Evolutionary conservation across 2,113 vertebrate species (phyloP).

Genomic region (Castor canadensis): DNA sequence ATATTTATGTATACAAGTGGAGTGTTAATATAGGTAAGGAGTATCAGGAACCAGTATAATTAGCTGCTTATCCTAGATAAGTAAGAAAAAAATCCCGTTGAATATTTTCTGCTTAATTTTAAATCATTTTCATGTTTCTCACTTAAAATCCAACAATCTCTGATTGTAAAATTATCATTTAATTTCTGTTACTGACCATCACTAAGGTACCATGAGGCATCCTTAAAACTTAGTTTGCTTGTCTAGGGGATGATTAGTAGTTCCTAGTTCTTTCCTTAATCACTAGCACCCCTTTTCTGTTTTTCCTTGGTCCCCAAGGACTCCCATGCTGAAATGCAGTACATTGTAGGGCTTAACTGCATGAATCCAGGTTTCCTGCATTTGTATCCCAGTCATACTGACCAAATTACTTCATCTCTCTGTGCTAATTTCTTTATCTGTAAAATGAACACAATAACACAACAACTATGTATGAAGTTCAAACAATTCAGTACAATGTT

Average conservation of each 20-base stretch:
- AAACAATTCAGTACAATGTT: neutral
- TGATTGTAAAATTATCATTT: neutral
- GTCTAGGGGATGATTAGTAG: neutral
- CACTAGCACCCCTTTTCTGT: neutral
- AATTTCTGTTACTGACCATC: neutral
- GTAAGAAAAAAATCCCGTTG: neutral
- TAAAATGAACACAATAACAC: neutral
- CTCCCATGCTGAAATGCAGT: neutral
- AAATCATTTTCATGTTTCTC: neutral
- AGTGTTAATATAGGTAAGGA: neutral
- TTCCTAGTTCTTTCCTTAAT: neutral
- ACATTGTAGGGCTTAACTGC: neutral
- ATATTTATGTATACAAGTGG: neutral
- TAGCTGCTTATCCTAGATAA: neutral
- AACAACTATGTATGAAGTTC: neutral
- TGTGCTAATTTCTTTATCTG: neutral
- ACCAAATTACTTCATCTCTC: neutral
- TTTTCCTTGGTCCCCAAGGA: neutral
- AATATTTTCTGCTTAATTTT: neutral
- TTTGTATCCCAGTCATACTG: neutral
- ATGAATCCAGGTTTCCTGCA: neutral
- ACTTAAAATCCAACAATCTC: neutral
- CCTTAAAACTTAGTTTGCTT: neutral
- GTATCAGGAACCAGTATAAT: neutral
- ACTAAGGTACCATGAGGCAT: neutral